Percentiles rank a stretch among this genome's conserved stretches.
Conservation (phyloP, 2,888 invertebrate species). For the Timema cristinae region DNA sequence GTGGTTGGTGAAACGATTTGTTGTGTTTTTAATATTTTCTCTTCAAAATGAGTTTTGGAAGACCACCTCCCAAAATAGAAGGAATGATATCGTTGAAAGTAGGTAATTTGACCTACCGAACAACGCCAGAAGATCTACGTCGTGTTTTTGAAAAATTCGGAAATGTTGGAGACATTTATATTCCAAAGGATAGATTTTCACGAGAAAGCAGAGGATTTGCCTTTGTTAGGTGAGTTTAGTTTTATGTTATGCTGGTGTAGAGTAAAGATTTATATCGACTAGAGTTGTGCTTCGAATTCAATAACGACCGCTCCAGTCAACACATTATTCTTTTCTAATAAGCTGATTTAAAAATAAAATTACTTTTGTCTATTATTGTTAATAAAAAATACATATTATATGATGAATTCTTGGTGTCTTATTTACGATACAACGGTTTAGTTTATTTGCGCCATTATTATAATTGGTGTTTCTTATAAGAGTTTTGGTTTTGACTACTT, state of each 20-base stretch:
- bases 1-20: no score
- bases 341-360: neutral
- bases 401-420: no score
- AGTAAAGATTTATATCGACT: neutral
- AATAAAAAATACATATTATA: no score
- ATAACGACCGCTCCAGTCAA: neutral
- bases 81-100: constrained; percentile 97
- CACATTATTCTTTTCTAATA: neutral
- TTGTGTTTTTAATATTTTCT: no score
- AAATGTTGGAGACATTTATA: constrained; percentile 98
- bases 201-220: constrained; percentile 97
- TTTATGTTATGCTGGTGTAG: neutral
- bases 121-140: constrained; percentile 93
- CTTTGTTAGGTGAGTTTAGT: constrained; percentile 79
- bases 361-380: neutral
- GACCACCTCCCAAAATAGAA: constrained; percentile 89
- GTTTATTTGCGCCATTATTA: neutral
- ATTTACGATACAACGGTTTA: neutral
- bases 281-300: neutral
- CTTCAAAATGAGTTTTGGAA: constrained; percentile 55
- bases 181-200: constrained; percentile 92
- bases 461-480: neutral
- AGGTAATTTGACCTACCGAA: constrained; percentile 96
- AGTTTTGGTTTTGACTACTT: neutral
- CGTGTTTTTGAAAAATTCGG: constrained; percentile 95